Evolutionary conservation across 2,797 vertebrate genomes (phyloP), one percentile per base, ranked within the genome.

Genomic region (Anguilla megastoma): DNA sequence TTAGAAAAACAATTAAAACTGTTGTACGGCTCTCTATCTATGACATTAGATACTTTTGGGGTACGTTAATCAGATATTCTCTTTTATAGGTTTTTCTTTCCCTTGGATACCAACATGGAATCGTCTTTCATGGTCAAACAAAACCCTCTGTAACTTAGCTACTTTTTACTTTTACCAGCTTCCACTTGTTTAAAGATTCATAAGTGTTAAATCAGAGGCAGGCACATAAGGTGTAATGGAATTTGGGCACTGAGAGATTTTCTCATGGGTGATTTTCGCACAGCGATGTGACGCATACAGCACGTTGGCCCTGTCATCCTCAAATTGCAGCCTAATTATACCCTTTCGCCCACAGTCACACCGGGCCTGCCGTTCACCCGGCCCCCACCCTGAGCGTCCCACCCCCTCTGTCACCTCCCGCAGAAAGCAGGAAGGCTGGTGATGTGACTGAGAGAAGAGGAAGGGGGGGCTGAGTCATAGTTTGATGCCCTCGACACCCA

Each of bases 381-480:
- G 90, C 76, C 58, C 54, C 54, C 52, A 14, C 83, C 10, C 14
- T 27, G 16, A 89, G 87, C 89, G 86, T 89, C 88, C 54, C 4
- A 16, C 89, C 24, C 12, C 82, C 82, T 16, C 80, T 16, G 3
- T 88, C 90, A 91, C 89, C 90, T 89, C 90, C 91, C 24, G 90
- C 86, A 89, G 90, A 91, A 93, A 92, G 91, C 90, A 87, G 94
- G 54, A 82, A 41, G 56, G 33, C 33, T 60, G 9, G 56, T 16
- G 69, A 83, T 80, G 56, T 41, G 76, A 83, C 12, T 12, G 82
- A 24, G 5, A 52, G 52, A 3, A 84, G 50, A 16, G 30, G 24
- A 10, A 3, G 24, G 21, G 27, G 21, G 52, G 71, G 71, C 33
- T 86, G 86, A 86, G 14, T 86, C 86, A 86, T 50, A 71, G 24